phyloP scores from a whole-genome alignment of 2,113 vertebrate genomes.

The Dromiciops gliroides region DNA sequence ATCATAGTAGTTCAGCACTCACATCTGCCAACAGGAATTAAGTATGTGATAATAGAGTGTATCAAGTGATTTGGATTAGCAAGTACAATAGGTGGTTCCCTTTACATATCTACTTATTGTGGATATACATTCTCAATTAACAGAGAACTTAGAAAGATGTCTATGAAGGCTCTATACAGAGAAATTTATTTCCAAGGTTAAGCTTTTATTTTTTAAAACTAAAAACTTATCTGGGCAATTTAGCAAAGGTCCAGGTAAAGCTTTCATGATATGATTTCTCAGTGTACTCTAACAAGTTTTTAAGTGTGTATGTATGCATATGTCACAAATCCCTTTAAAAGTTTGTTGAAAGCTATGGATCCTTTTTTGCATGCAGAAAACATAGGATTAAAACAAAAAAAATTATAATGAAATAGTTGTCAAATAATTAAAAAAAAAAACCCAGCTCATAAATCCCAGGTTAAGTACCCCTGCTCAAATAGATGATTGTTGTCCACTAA shows the following conservation, averaged over 20 bases:
- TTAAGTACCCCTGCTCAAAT: not conserved
- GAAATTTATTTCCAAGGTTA: not conserved
- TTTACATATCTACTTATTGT: not conserved
- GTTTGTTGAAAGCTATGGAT: not conserved
- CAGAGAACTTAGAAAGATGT: not conserved
- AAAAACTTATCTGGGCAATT: not conserved
- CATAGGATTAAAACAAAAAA: not conserved
- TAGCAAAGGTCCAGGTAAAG: not conserved
- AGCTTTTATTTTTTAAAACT: not conserved
- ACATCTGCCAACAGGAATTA: not conserved
- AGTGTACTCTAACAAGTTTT: not conserved
- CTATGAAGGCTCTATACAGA: not conserved
- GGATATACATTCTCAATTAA: not conserved
- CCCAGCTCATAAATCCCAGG: not conserved
- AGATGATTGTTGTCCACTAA: not conserved
- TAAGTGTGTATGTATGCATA: not conserved
- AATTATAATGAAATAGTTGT: not conserved
- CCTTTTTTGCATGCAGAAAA: not conserved
- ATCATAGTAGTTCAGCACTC: not conserved
- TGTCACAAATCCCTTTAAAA: not conserved
- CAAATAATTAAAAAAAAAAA: not conserved
- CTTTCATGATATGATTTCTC: not conserved
- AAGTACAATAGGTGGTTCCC: not conserved
- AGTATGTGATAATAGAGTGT: not conserved
- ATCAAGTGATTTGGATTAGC: not conserved